Base-by-base conservation (phyloP, 2,113 vertebrate genomes). In the Platycercus adscitus region DNA sequence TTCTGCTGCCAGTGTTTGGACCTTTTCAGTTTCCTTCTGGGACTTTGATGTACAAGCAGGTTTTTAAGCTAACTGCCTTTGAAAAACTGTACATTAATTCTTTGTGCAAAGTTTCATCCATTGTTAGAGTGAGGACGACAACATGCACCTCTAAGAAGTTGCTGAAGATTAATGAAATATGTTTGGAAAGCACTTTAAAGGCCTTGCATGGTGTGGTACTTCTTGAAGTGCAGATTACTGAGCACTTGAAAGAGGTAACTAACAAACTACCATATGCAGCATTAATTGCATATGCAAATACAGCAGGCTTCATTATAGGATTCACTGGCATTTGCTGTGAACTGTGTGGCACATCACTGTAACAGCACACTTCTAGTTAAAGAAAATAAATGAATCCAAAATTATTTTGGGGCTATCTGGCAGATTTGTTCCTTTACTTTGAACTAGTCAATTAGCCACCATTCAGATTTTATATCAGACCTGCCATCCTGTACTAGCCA, bases 281-380 rank as follows among this genome's bases (percentile, higher is more conserved):
- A 81, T 79, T 94, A 79, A 93, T 91, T 93, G 71, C 56, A 52
- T 77, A 91, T 86, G 81, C 68, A 95, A 76, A 94, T 91, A 33
- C 33, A 69, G 78, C 24, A 88, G 93, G 58, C 41, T 71, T 76
- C 81, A 28, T 82, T 91, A 50, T 10, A 81, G 44, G 17, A 77
- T 60, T 81, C 4, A 4, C 79, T 41, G 44, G 37, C 35, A 39
- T 65, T 72, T 46, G 19, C 77, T 80, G 61, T 65, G 66, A 71
- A 41, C 49, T 65, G 39, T 43, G 35, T 39, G 61, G 39, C 47
- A 70, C 46, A 11, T 49, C 33, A 50, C 49, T 85, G 1, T 47
- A 71, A 39, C 29, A 79, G 84, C 29, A 21, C 28, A 39, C 68
- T 89, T 75, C 79, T 80, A 53, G 56, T 81, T 89, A 35, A 86